phyloP scores from a whole-genome alignment of 2,797 vertebrate species.

The Dendrocincla tyrannina region DNA sequence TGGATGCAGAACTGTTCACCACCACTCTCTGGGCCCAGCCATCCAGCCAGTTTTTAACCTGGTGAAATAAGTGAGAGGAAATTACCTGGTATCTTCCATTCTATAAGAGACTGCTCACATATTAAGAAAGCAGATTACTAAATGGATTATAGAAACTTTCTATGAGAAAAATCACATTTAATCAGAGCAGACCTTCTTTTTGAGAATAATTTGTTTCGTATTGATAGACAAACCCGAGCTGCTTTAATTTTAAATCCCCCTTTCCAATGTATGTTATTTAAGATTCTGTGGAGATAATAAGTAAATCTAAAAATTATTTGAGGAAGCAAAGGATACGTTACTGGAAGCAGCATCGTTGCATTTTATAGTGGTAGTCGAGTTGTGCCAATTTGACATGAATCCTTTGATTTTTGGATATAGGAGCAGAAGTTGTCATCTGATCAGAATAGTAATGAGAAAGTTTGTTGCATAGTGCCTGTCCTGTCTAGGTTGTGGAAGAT shows the following conservation, averaged over 20 bases:
- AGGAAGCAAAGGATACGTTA: neutral
- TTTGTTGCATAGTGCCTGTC: neutral
- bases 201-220: neutral
- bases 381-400: neutral
- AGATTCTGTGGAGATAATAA: neutral
- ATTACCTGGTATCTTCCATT: neutral
- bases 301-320: neutral
- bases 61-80: neutral
- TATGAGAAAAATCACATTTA: neutral
- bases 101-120: neutral
- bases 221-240: neutral
- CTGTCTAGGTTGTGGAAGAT: neutral
- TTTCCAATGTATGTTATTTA: neutral
- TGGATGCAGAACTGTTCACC: neutral
- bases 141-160: neutral
- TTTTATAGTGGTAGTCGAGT: neutral
- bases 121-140: neutral
- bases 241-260: neutral
- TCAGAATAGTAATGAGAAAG: neutral
- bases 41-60: neutral
- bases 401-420: neutral
- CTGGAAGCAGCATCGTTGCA: neutral
- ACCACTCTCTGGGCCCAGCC: accelerated
- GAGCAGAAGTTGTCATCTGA: neutral
- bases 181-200: neutral